Conservation (phyloP, 1,140 invertebrate species). For the Pseudomyrmex flavicornis region DNA sequence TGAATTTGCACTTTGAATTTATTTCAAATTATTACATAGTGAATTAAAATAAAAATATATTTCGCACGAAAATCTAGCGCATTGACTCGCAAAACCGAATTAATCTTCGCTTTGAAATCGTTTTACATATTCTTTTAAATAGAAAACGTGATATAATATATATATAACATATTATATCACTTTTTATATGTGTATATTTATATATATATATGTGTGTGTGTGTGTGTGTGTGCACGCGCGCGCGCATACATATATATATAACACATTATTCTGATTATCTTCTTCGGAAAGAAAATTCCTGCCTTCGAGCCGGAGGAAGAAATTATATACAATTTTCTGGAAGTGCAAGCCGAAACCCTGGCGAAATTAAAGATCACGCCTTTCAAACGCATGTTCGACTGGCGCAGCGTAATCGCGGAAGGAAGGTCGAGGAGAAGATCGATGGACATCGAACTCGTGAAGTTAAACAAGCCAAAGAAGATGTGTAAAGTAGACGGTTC, state of each 20-base stretch:
- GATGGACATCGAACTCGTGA: slow-evolving; percentile 41
- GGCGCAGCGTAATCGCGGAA: slow-evolving; percentile 41
- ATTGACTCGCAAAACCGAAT: too few species aligned
- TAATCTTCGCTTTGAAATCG: too few species aligned
- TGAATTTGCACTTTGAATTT: too few species aligned
- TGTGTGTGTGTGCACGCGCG: too few species aligned
- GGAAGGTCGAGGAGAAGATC: slow-evolving; percentile 11
- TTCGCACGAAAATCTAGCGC: too few species aligned
- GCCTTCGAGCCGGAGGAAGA: slow-evolving; percentile 64
- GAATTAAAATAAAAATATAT: too few species aligned
- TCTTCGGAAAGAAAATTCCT: slow-evolving; percentile 29
- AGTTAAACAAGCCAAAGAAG: slow-evolving; percentile 30
- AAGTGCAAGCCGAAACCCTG: slow-evolving; percentile 68
- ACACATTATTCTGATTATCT: slow-evolving; percentile 19
- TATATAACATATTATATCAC: too few species aligned
- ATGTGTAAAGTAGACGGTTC: slow-evolving; percentile 21
- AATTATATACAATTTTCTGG: slow-evolving; percentile 74
- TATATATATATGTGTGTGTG: too few species aligned
- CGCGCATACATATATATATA: neutral
- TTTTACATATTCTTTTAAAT: too few species aligned
- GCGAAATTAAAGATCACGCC: slow-evolving; percentile 61
- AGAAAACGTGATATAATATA: too few species aligned
- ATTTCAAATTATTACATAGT: too few species aligned
- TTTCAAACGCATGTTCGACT: slow-evolving; percentile 71
- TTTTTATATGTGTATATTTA: too few species aligned